Conservation (phyloP, 2,113 vertebrate species). For the Acrocephalus arundinaceus region DNA sequence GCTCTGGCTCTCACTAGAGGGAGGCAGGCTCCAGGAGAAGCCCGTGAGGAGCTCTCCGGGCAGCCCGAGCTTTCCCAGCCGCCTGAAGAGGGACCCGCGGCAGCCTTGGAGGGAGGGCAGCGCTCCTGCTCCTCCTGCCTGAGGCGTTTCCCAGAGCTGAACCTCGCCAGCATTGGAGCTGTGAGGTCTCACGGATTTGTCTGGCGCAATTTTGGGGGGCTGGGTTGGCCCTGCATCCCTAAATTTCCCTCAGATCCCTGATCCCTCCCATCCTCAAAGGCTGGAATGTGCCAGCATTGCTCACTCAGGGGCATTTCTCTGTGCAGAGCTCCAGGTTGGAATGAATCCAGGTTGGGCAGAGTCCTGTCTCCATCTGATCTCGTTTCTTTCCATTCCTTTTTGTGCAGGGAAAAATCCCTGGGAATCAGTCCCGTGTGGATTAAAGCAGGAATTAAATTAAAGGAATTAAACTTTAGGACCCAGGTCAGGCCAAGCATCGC, state of each 20-base stretch:
- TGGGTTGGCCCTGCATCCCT: background rate
- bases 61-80: background rate
- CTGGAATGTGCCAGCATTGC: accelerated
- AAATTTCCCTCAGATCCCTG: background rate
- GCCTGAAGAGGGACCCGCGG: background rate
- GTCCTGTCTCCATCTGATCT: accelerated
- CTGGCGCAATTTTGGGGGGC: accelerated
- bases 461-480: background rate
- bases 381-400: background rate
- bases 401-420: background rate
- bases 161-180: accelerated
- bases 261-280: too few relatives aligned
- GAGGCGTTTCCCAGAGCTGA: accelerated
- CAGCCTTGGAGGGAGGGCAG: accelerated
- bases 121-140: accelerated
- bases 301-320: background rate
- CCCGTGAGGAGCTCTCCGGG: accelerated
- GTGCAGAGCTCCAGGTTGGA: accelerated
- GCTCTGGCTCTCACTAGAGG: constrained; percentile 26
- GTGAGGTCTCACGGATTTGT: accelerated
- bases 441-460: background rate
- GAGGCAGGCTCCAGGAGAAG: constrained; percentile 26
- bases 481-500: background rate
- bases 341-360: background rate
- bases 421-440: accelerated